phyloP scores from a whole-genome alignment of 2,113 vertebrate genomes.

The Elgaria multicarinata region DNA sequence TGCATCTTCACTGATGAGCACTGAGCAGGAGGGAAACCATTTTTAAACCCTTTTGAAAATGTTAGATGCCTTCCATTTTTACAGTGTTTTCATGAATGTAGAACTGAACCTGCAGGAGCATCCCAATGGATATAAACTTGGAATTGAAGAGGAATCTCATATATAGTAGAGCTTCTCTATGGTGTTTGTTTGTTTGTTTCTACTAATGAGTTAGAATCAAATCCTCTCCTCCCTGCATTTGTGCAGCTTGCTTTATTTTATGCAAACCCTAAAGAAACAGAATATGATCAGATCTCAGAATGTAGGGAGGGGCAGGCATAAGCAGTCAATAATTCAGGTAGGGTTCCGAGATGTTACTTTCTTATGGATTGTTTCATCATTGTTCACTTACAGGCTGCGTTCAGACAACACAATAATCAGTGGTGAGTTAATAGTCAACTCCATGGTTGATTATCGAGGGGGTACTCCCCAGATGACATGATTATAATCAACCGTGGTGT shows the following conservation, averaged over 20 bases:
- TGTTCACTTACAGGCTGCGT: slow-evolving; percentile 13
- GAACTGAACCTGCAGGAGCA: neutral
- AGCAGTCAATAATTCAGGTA: slow-evolving; percentile 42
- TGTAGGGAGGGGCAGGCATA: slow-evolving; percentile 32
- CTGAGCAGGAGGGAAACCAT: neutral
- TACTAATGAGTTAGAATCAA: slow-evolving; percentile 63
- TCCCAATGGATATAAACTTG: slow-evolving; percentile 26
- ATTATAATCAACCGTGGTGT: too few species aligned
- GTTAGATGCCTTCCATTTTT: neutral
- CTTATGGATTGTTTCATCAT: neutral
- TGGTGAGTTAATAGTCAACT: too few species aligned
- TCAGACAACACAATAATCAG: too few species aligned
- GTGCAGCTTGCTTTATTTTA: slow-evolving; percentile 60
- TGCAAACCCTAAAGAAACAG: slow-evolving; percentile 65
- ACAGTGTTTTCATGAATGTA: slow-evolving; percentile 21
- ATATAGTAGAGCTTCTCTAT: slow-evolving; percentile 14
- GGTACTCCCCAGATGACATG: too few species aligned
- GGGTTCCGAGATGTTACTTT: neutral
- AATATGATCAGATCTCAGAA: slow-evolving; percentile 44
- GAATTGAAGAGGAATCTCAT: slow-evolving; percentile 42
- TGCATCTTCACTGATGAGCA: neutral
- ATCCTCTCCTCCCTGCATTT: slow-evolving; percentile 47
- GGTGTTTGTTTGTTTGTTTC: slow-evolving; percentile 60
- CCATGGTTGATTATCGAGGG: too few species aligned
- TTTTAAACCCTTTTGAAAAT: slow-evolving; percentile 19